Evolutionary conservation across 2,888 invertebrate genomes (phyloP).

Genomic region (Drosophila paracracens): DNA sequence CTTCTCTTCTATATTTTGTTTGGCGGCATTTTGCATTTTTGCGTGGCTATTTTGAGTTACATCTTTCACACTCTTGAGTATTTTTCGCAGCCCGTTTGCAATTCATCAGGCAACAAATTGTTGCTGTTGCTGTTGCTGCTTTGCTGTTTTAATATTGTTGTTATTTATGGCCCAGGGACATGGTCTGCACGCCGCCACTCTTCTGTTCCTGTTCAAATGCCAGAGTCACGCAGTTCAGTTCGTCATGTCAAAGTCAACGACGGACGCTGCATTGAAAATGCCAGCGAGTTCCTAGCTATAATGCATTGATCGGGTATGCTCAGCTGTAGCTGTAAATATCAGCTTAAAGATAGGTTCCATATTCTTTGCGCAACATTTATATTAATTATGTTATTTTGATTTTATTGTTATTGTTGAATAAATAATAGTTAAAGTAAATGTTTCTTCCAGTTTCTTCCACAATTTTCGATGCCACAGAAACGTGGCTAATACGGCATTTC

Average conservation of each 20-base stretch:
- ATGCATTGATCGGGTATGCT: neutral
- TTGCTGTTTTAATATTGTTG: conserved; percentile 27
- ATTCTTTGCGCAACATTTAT: neutral
- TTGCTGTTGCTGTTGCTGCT: conserved; percentile 29
- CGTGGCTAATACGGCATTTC: neutral
- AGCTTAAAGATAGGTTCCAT: no score
- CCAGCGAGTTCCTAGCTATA: conserved; percentile 22
- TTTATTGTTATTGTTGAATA: neutral
- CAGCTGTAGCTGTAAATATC: neutral
- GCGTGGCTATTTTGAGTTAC: conserved; percentile 60
- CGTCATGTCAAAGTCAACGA: conserved; percentile 81
- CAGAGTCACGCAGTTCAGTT: conserved; percentile 75
- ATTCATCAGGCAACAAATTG: conserved; percentile 62
- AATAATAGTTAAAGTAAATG: neutral
- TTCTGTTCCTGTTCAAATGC: conserved; percentile 60
- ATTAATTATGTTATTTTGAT: accelerated
- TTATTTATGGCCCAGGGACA: conserved; percentile 60
- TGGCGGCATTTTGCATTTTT: conserved; percentile 26
- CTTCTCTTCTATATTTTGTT: conserved; percentile 1
- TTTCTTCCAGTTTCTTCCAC: neutral
- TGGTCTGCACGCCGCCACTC: conserved; percentile 17
- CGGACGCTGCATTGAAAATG: conserved; percentile 43
- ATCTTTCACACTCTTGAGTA: conserved; percentile 68
- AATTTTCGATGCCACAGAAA: neutral
- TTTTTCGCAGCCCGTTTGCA: conserved; percentile 63